A percentile compares a stretch with the other conserved stretches of the same genome.
These are phyloP conservation scores for Lacerta agilis DNA, from an alignment of 2,797 vertebrate genomes.

Conservation along the genomic window DNA sequence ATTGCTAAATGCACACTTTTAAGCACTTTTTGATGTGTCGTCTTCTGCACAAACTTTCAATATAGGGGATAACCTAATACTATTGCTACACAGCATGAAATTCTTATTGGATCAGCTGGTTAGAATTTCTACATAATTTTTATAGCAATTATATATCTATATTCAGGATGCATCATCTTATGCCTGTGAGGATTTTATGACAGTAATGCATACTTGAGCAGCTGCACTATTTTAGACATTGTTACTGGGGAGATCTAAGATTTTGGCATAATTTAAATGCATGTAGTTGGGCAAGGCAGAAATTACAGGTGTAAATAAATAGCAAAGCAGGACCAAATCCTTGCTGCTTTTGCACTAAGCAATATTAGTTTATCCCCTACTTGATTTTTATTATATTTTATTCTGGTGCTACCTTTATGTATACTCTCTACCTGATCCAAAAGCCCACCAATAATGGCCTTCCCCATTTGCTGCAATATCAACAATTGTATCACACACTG, in stretches of 20 bases:
- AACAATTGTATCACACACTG: not conserved
- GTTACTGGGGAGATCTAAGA: not conserved
- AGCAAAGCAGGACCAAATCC: not conserved
- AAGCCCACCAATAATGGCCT: not conserved
- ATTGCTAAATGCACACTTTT: slow-evolving; percentile 66
- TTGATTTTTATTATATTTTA: slow-evolving; percentile 35
- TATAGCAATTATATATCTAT: not conserved
- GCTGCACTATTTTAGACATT: not conserved
- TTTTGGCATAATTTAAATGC: not conserved
- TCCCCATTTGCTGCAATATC: not conserved
- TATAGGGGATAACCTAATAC: slow-evolving; percentile 82
- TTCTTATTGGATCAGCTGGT: fast-evolving
- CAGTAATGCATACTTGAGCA: not conserved
- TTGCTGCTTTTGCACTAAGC: slow-evolving; percentile 2
- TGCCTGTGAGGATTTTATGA: not conserved
- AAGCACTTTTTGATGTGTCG: slow-evolving; percentile 29
- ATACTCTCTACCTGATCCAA: slow-evolving; percentile 2
- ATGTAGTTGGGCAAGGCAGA: not conserved
- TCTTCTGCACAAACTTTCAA: slow-evolving; percentile 54
- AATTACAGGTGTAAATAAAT: not conserved
- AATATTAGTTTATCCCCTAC: slow-evolving; percentile 82
- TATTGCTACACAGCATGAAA: fast-evolving
- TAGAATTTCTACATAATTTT: not conserved
- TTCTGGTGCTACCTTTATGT: slow-evolving; percentile 45
- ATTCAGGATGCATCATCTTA: not conserved